phyloP scores from a whole-genome alignment of 2,113 vertebrate genomes.

The Anoura caudifer region DNA sequence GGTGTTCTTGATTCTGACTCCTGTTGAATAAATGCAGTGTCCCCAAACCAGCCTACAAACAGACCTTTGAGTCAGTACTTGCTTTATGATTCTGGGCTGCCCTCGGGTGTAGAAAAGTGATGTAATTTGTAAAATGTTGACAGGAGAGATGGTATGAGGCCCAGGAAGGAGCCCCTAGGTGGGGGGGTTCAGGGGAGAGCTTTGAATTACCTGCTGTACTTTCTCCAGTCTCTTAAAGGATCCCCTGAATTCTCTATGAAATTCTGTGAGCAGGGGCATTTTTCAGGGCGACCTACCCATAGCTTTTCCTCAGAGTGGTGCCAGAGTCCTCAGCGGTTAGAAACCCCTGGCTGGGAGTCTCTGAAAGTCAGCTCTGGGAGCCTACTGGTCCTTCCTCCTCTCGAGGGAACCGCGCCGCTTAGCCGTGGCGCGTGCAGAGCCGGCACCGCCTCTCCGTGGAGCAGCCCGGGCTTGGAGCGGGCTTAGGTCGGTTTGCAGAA shows the following conservation, averaged over 20 bases:
- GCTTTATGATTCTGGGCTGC: not conserved
- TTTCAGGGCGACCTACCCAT: not conserved
- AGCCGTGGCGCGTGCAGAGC: rapidly evolving
- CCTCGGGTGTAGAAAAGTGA: not conserved
- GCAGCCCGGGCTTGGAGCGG: not conserved
- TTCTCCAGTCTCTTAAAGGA: not conserved
- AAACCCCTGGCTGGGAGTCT: not conserved
- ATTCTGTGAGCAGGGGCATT: not conserved
- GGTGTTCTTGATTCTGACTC: not conserved
- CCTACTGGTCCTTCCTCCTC: not conserved
- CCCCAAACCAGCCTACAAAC: not conserved
- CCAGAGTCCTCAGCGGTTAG: not conserved
- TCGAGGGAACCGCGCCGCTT: not conserved
- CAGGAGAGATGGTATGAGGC: not conserved
- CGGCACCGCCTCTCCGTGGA: rapidly evolving
- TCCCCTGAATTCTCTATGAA: not conserved
- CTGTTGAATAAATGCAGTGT: not conserved
- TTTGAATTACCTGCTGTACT: not conserved
- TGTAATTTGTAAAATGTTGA: not conserved
- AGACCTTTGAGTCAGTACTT: not conserved
- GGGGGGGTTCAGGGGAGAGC: not conserved
- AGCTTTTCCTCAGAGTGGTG: not conserved
- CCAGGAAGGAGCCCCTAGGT: not conserved
- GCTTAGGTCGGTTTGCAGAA: not conserved
- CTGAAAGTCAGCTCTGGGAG: not conserved